Evolutionary conservation across 64 coral and sea anemone species (phyloP), one percentile per base, ranked within the genome.

Genomic region (Pocillopora damicornis): DNA sequence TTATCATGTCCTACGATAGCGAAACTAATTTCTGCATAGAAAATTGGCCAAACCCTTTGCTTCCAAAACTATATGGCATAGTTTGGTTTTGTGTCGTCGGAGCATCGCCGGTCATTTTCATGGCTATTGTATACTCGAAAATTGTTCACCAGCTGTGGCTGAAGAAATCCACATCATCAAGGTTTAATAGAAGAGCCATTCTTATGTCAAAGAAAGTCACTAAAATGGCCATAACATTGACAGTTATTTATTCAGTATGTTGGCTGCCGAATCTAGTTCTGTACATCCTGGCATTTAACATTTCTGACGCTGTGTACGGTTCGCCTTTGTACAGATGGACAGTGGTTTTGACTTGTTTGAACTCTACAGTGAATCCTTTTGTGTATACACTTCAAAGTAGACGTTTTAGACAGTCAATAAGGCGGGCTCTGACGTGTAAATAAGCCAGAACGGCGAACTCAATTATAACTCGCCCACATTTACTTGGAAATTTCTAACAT

Each of bases 301-400:
- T 67, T 51, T 88, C 87, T 1, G 59, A 93, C 13, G 36, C n/a
- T 1, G 37, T 89, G 23, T 89, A 78, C 16, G 91, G 88, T 3
- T 97, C 94, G 14, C 77, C 85, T 8, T 13, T 69, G 13, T 97
- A 97, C 12, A 90, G 80, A 61, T 65, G 86, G 30, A 87, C 91
- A 13, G 87, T 97, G 12, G 82, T 91, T 0, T 15, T 97, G 15
- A 86, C 85, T 11, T 93, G 77, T 57, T 76, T 97, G 11, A 92
- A 92, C 59, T 92, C 89, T 14, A 88, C 88, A 35, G 25, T 90
- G 12, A 97, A 97, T 72, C 94, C 94, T 5, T 97, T 97, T 42
- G 92, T 97, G 22, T 97, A 97, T 22, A 88, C 82, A 30, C 72
- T 97, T 71, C 88, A 97, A 63, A 97, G 94, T 22, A 22, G 87